A percentile compares a stretch with the other conserved stretches of the same genome.
phyloP scores from a whole-genome alignment of 1,140 invertebrate genomes.

The Drosophila nasuta region DNA sequence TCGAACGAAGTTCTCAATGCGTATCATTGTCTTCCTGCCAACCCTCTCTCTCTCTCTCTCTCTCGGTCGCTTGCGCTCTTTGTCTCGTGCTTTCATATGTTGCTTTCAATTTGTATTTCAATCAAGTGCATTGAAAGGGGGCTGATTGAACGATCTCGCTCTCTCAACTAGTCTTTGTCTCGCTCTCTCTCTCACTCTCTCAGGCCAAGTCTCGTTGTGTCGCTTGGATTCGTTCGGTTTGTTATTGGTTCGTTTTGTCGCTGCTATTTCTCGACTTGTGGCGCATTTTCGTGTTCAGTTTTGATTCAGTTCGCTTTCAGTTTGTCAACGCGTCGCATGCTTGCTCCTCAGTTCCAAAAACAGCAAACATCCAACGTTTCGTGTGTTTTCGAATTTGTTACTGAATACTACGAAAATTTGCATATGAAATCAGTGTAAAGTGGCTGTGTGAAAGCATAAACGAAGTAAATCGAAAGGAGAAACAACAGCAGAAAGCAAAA shows the following conservation, averaged over 20 bases:
- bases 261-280: conserved; percentile 30
- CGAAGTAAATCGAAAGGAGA: neutral
- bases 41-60: neutral
- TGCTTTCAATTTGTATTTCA: conserved; percentile 40
- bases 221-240: conserved; percentile 59
- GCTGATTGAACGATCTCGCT: conserved; percentile 60
- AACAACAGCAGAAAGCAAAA: neutral
- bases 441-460: conserved; percentile 12
- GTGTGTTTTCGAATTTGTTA: conserved; percentile 5
- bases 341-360: conserved; percentile 31
- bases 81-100: conserved; percentile 25
- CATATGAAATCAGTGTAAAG: conserved; percentile 16
- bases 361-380: neutral
- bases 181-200: conserved; percentile 6
- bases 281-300: conserved; percentile 54
- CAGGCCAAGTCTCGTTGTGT: conserved; percentile 23
- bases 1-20: conserved; percentile 33
- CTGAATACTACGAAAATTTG: conserved; percentile 1
- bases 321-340: conserved; percentile 80
- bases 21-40: conserved; percentile 20
- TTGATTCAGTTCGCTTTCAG: conserved; percentile 71
- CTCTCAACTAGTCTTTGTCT: conserved; percentile 14
- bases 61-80: neutral
- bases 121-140: conserved; percentile 34
- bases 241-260: conserved; percentile 65